Percentiles rank a stretch among this genome's conserved stretches.
phyloP scores from a whole-genome alignment of 2,113 vertebrate genomes.

The Oreocharis arfaki region DNA sequence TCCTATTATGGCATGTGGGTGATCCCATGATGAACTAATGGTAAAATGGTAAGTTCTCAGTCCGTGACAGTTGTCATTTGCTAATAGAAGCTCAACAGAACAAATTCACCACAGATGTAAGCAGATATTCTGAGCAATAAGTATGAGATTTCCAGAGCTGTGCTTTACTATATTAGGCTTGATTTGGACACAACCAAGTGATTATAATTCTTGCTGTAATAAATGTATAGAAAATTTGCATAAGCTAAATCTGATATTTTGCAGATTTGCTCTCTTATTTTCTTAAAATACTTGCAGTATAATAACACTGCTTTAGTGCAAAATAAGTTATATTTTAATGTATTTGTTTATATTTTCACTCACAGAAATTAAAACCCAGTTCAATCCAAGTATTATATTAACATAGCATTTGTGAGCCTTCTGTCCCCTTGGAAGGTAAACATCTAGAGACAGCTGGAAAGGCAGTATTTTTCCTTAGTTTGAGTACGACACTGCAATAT shows the following conservation, averaged over 20 bases:
- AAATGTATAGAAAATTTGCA: background rate
- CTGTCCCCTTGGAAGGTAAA: background rate
- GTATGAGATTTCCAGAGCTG: background rate
- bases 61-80: background rate
- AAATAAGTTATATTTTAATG: background rate
- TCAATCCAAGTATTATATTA: background rate
- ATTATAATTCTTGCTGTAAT: background rate
- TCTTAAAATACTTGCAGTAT: background rate
- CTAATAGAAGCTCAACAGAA: background rate
- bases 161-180: background rate
- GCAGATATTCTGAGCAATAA: background rate
- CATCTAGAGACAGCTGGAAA: background rate
- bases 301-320: background rate
- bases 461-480: background rate
- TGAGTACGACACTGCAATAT: background rate
- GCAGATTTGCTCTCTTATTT: background rate
- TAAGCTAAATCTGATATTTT: background rate
- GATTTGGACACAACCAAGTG: background rate
- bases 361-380: background rate
- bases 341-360: background rate
- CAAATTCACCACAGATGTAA: background rate
- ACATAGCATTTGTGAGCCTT: background rate
- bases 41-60: background rate
- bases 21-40: background rate
- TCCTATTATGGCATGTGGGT: background rate